Conservation (phyloP, 2,113 vertebrate genomes). For the Phalacrocorax carbo region DNA sequence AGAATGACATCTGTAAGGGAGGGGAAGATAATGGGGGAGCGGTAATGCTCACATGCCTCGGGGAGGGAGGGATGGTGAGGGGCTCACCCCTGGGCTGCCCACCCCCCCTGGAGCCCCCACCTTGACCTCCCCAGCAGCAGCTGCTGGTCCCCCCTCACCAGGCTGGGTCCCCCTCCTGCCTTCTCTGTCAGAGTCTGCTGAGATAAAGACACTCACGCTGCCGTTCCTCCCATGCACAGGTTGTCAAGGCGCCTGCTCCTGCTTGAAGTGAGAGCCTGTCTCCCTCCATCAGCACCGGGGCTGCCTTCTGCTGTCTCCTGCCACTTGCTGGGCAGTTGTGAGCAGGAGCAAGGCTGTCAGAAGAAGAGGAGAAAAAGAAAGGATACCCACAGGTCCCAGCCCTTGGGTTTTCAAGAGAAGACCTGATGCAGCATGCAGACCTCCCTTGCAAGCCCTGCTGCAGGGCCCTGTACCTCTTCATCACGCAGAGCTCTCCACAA, state of each 20-base stretch:
- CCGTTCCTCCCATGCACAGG: rapidly evolving
- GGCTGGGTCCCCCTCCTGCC: not conserved
- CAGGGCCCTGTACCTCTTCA: not conserved
- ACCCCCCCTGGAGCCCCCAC: not conserved
- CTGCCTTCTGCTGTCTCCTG: not conserved
- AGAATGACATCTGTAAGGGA: not conserved
- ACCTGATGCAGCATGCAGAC: not conserved
- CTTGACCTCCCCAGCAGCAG: not conserved
- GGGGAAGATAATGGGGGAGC: not conserved
- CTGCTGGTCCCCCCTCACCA: not conserved
- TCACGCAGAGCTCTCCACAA: rapidly evolving
- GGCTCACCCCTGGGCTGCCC: not conserved
- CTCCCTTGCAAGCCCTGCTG: not conserved
- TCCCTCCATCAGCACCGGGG: not conserved
- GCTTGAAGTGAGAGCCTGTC: not conserved
- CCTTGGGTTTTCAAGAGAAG: not conserved
- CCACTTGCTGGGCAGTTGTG: too few species aligned
- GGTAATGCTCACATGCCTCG: too few species aligned
- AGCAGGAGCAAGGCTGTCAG: not conserved
- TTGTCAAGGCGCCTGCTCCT: not conserved
- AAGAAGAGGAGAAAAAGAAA: not conserved
- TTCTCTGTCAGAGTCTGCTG: not conserved
- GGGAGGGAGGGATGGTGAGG: not conserved
- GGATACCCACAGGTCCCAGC: not conserved
- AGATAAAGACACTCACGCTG: not conserved